Conservation (phyloP, 1,140 invertebrate species). For the Drosophila rufa region DNA sequence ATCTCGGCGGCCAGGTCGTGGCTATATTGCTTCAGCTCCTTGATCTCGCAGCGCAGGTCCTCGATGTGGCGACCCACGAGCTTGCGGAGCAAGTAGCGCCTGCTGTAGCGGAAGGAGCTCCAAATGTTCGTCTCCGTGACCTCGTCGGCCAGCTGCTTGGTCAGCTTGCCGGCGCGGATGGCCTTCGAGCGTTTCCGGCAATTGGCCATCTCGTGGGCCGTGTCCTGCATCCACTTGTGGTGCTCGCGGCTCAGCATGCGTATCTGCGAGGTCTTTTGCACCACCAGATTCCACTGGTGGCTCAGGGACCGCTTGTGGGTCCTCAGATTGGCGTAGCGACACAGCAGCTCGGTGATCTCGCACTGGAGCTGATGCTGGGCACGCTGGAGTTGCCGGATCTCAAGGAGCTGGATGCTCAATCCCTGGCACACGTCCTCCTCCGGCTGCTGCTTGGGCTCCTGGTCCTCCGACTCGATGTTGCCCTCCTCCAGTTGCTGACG, state of each 20-base stretch:
- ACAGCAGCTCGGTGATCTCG: slow-evolving; percentile 21
- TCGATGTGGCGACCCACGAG: slow-evolving; percentile 18
- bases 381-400: not conserved
- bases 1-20: slow-evolving; percentile 29
- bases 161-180: slow-evolving; percentile 20
- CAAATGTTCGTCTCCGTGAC: slow-evolving; percentile 20
- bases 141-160: slow-evolving; percentile 20
- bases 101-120: not conserved
- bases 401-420: not conserved
- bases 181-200: slow-evolving; percentile 29
- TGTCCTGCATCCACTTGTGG: slow-evolving; percentile 24
- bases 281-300: not conserved
- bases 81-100: not conserved
- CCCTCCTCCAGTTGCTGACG: not conserved
- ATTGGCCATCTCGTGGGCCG: slow-evolving; percentile 7
- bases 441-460: not conserved
- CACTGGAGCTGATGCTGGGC: slow-evolving; percentile 17
- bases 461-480: not conserved
- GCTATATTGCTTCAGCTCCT: slow-evolving; percentile 10
- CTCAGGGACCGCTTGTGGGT: not conserved
- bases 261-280: not conserved
- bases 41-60: slow-evolving; percentile 33
- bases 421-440: not conserved
- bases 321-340: slow-evolving; percentile 18
- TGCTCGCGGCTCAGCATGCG: not conserved